A percentile compares a stretch with the other conserved stretches of the same genome.
Conservation (phyloP, 2,797 vertebrate genomes). For the Syngnathus rostellatus region DNA sequence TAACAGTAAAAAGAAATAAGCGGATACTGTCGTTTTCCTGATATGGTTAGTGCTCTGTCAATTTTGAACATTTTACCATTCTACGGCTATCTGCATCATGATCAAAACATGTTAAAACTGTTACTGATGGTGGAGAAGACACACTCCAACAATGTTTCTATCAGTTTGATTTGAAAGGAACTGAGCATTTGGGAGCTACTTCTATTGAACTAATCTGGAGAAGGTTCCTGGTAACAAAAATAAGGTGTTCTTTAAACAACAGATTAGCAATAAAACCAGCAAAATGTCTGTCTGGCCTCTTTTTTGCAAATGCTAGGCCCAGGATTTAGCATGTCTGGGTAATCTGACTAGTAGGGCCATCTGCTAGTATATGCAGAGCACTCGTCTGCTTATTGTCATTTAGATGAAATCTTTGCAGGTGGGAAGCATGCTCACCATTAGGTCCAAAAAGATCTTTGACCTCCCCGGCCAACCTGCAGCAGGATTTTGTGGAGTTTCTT, state of each 20-base stretch:
- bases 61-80: neutral
- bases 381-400: constrained; percentile 14
- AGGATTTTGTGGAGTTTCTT: constrained; percentile 22
- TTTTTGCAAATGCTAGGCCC: constrained; percentile 29
- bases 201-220: constrained; percentile 11
- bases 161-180: neutral
- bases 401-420: constrained; percentile 19
- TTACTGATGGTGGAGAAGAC: too few relatives aligned
- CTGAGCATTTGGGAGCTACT: neutral
- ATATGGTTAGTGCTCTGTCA: neutral
- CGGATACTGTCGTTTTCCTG: neutral
- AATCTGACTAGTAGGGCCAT: constrained; percentile 61
- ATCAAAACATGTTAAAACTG: too few relatives aligned
- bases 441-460: constrained; percentile 32
- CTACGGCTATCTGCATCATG: neutral
- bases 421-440: constrained; percentile 54
- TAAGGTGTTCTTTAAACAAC: constrained; percentile 26
- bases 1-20: too few relatives aligned
- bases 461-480: constrained; percentile 22
- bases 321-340: constrained; percentile 49
- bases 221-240: constrained; percentile 16
- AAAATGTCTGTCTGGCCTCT: constrained; percentile 29
- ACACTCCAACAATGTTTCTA: neutral
- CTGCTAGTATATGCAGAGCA: constrained; percentile 32
- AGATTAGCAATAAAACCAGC: constrained; percentile 38